These are phyloP conservation scores for Hypocryptadius cinnamomeus DNA, from an alignment of 2,113 vertebrate genomes.

Conservation along the genomic window DNA sequence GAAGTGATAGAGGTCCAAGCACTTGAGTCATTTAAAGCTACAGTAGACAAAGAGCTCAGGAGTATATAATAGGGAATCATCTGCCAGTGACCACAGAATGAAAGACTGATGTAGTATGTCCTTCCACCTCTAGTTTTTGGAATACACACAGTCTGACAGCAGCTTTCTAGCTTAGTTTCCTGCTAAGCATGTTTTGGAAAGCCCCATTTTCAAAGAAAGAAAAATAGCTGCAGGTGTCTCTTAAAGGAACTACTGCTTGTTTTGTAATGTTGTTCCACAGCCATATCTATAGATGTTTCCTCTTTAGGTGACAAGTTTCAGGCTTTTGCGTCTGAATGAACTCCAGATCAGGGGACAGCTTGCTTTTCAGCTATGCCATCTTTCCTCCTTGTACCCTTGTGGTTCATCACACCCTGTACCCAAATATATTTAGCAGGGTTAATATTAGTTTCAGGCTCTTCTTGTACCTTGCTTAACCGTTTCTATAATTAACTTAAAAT, in stretches of 20 bases:
- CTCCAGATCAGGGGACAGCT: not conserved
- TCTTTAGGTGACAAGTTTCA: not conserved
- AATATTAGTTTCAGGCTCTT: not conserved
- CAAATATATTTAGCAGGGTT: not conserved
- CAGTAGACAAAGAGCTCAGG: not conserved
- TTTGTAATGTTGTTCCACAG: not conserved
- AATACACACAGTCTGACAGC: not conserved
- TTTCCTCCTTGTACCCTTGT: not conserved
- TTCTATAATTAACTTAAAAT: not conserved
- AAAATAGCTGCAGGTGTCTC: not conserved
- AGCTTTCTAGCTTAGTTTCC: not conserved
- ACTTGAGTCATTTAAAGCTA: conserved; percentile 9
- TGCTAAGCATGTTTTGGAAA: not conserved
- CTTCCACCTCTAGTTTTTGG: not conserved
- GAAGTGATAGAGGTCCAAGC: not conserved
- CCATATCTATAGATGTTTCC: not conserved
- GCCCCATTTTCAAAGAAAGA: not conserved
- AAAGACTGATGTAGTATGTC: not conserved
- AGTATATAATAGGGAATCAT: not conserved
- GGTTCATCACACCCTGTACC: not conserved
- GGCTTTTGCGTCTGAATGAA: not conserved
- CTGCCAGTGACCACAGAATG: not conserved
- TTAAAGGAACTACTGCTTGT: not conserved
- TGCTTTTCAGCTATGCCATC: not conserved
- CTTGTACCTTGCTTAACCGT: not conserved